Base-by-base conservation (phyloP, 2,797 vertebrate genomes). In the Ptychobarbus kaznakovi region DNA sequence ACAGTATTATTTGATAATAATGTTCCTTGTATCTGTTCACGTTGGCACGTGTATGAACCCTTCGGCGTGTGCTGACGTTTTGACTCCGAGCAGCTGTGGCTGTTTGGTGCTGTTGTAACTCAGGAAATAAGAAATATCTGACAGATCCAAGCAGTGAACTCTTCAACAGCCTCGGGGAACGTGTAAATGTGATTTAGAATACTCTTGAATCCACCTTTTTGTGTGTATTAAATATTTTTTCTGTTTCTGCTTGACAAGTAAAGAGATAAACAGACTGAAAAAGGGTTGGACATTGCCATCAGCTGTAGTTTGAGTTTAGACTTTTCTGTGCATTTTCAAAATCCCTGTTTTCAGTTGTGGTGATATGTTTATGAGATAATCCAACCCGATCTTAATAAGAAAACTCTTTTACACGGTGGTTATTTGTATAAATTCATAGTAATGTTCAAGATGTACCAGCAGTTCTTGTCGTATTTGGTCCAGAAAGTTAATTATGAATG, bases 101-200 rank as follows among this genome's bases (percentile, higher is more conserved):
- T 89, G 90, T 89, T 7, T 22, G 11, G 86, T 68, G 38, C 72
- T 82, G 51, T 58, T 81, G 89, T 86, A 90, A 89, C 89, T 86
- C 91, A 93, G 92, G 91, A 92, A 92, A 92, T 91, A 86, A 89
- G 86, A 80, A 84, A 80, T 63, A 66, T 78, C 22, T 42, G 38
- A 16, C 13, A 4, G 22, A 79, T 32, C 53, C 8, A 44, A 53
- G 16, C 9, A 3, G 20, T 38, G 4, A 65, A 28, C 87, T 72
- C 65, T 32, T 72, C 13, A 77, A 53, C n/a, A 38, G 66, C 66
- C 35, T 8, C 15, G 51, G 40, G 40, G 20, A 42, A 38, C 4
- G 56, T 83, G 84, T 82, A 83, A 65, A n/a, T 84, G 22, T 92
- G 80, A n/a, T n/a, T n/a, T n/a, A n/a, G n/a, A n/a, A n/a, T n/a